Percentiles rank a stretch among this genome's conserved stretches.
These are phyloP conservation scores for Speoplatyrhinus poulsoni DNA, from an alignment of 2,113 vertebrate genomes.

Conservation along the genomic window DNA sequence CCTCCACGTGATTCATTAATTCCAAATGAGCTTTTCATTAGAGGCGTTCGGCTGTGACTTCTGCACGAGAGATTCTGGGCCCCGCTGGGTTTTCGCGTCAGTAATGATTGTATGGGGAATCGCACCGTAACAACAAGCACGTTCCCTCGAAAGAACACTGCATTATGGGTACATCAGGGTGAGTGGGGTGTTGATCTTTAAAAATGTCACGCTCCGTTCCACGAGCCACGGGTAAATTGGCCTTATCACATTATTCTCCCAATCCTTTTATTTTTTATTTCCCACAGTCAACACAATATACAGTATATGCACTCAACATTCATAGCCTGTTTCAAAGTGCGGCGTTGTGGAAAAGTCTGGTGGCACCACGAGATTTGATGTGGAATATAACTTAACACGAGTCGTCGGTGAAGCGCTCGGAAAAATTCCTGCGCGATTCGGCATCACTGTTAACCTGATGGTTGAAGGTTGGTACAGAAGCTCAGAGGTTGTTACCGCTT, in stretches of 20 bases:
- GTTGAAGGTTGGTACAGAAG: no score
- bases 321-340: slow-evolving; percentile 20
- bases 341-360: no score
- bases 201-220: slow-evolving; percentile 54
- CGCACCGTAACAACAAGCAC: slow-evolving; percentile 18
- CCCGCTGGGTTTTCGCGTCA: slow-evolving; percentile 23
- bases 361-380: no score
- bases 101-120: slow-evolving; percentile 31
- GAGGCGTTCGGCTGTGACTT: slow-evolving; percentile 46
- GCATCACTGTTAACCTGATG: no score
- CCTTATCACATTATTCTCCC: slow-evolving; percentile 33
- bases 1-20: slow-evolving; percentile 56
- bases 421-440: no score
- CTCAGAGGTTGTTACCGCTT: no score
- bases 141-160: slow-evolving; percentile 31
- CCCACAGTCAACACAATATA: slow-evolving; percentile 1
- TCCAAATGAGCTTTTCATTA: slow-evolving; percentile 60
- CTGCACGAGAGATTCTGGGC: slow-evolving; percentile 25
- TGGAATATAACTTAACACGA: slow-evolving; percentile 2
- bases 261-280: slow-evolving; percentile 37
- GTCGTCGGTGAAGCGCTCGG: neutral
- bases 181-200: slow-evolving; percentile 64
- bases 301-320: slow-evolving; percentile 26
- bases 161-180: slow-evolving; percentile 57
- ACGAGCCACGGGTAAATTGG: slow-evolving; percentile 27